Evolutionary conservation across 2,888 invertebrate genomes (phyloP).

Genomic region (Stenolophus ochropezus): DNA sequence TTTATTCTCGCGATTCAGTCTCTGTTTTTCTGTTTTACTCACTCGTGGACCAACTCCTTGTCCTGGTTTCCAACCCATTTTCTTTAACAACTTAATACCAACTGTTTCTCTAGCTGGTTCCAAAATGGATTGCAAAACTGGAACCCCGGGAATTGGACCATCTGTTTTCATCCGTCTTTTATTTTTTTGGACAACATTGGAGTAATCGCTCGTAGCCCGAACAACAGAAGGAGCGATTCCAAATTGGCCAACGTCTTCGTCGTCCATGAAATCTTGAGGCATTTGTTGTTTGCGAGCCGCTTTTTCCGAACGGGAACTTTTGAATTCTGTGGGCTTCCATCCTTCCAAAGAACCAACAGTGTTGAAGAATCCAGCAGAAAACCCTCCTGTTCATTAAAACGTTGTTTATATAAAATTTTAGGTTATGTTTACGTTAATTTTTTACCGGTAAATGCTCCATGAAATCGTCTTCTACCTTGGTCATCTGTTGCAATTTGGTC

Average conservation of each 20-base stretch:
- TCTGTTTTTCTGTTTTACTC: slow-evolving; percentile 72
- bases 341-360: slow-evolving; percentile 97
- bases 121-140: slow-evolving; percentile 82
- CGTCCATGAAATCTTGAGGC: slow-evolving; percentile 98
- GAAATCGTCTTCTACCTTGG: slow-evolving; percentile 93
- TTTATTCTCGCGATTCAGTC: slow-evolving; percentile 66
- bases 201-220: slow-evolving; percentile 87
- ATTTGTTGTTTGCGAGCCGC: slow-evolving; percentile 76
- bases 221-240: slow-evolving; percentile 95
- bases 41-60: slow-evolving; percentile 86
- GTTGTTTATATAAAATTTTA: background rate
- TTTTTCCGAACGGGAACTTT: slow-evolving; percentile 88
- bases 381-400: slow-evolving; percentile 90
- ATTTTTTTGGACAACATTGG: slow-evolving; percentile 71
- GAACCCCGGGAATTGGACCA: slow-evolving; percentile 78
- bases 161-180: slow-evolving; percentile 69
- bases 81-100: slow-evolving; percentile 88
- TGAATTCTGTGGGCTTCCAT: slow-evolving; percentile 93
- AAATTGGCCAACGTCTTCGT: slow-evolving; percentile 95
- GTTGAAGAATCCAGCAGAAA: slow-evolving; percentile 98
- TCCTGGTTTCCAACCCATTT: slow-evolving; percentile 95
- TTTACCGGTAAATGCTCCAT: slow-evolving; percentile 97
- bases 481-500: slow-evolving; percentile 94
- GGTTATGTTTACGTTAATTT: slow-evolving; percentile 71
- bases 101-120: slow-evolving; percentile 89